phyloP scores from a whole-genome alignment of 2,888 invertebrate genomes.

The Ophion slaviceki region DNA sequence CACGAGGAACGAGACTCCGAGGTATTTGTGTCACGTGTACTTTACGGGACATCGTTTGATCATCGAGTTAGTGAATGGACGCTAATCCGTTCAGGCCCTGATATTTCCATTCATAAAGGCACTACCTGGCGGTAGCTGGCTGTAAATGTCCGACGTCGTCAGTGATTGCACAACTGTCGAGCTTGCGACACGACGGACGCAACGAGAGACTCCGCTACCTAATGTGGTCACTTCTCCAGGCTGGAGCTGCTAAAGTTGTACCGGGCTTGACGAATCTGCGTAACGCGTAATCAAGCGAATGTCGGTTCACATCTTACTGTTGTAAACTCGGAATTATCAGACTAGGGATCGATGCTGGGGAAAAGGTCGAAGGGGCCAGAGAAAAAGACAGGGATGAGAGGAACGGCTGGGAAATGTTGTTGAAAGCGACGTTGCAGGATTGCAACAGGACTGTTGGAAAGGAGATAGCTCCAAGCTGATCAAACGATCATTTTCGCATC shows the following conservation, averaged over 20 bases:
- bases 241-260: slow-evolving; percentile 29
- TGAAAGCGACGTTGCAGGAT: background rate
- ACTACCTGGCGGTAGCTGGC: slow-evolving; percentile 20
- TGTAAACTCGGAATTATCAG: slow-evolving; percentile 30
- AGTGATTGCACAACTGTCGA: slow-evolving; percentile 40
- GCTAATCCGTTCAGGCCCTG: slow-evolving; percentile 51
- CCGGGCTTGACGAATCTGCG: slow-evolving; percentile 27
- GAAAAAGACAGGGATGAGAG: background rate
- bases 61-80: slow-evolving; percentile 51
- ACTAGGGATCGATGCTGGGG: background rate
- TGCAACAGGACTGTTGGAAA: background rate
- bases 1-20: background rate
- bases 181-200: slow-evolving; percentile 50
- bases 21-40: slow-evolving; percentile 42
- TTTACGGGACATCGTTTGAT: slow-evolving; percentile 54
- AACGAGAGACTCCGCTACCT: slow-evolving; percentile 19
- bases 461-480: background rate
- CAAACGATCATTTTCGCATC: background rate
- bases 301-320: slow-evolving; percentile 7
- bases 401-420: background rate
- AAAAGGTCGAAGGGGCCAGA: background rate
- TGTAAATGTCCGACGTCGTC: slow-evolving; percentile 4
- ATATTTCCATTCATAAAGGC: slow-evolving; percentile 59
- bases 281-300: slow-evolving; percentile 19
- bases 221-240: slow-evolving; percentile 26